phyloP scores from a whole-genome alignment of 2,797 vertebrate genomes.

The Characodon lateralis region DNA sequence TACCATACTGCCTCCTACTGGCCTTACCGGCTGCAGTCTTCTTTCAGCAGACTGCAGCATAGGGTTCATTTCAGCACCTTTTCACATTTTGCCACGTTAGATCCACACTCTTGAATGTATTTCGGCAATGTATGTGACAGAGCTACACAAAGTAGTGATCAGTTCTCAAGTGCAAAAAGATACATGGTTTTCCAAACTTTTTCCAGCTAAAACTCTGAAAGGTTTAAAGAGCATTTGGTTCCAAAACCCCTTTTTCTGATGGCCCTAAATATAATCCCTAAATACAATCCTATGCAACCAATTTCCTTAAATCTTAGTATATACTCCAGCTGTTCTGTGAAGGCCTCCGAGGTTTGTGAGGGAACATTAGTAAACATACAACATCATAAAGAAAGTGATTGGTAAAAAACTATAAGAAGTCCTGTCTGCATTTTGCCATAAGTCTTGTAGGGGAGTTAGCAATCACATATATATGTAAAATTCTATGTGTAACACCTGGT shows the following conservation, averaged over 20 bases:
- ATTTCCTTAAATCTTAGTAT: neutral
- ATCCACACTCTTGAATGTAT: neutral
- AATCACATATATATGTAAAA: too few relatives aligned
- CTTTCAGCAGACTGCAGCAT: neutral
- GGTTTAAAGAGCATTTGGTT: neutral
- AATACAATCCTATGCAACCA: neutral
- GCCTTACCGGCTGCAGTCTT: neutral
- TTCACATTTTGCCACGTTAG: neutral
- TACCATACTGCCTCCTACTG: conserved; percentile 1
- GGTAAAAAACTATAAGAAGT: too few relatives aligned
- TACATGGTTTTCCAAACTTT: neutral
- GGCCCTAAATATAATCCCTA: neutral
- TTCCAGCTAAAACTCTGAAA: neutral
- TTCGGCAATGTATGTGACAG: neutral
- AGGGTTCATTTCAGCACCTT: neutral
- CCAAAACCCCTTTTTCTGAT: neutral
- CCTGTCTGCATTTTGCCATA: too few relatives aligned
- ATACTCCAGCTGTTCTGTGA: neutral
- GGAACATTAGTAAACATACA: too few relatives aligned
- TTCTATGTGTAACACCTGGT: too few relatives aligned
- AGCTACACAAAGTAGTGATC: neutral
- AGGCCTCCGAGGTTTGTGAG: neutral
- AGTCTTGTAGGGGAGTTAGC: too few relatives aligned
- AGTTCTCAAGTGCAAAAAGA: neutral
- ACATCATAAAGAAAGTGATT: too few relatives aligned